Evolutionary conservation across 2,888 invertebrate genomes (phyloP).

Genomic region (Dolichopus griseipennis): DNA sequence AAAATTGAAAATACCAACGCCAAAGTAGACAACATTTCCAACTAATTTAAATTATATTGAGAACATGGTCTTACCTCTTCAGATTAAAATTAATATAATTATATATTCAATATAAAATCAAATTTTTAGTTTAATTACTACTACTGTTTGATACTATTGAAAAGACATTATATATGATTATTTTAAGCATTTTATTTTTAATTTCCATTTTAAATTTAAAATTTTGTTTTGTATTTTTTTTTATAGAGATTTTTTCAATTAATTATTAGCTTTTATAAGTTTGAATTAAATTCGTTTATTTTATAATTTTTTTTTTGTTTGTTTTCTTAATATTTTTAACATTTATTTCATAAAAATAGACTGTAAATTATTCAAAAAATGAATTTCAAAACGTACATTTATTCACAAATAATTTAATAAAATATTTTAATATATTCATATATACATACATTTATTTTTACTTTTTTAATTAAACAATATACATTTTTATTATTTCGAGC

Average conservation of each 20-base stretch:
- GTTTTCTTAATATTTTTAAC: not conserved
- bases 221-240: not conserved
- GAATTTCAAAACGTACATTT: not conserved
- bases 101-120: no score
- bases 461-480: not conserved
- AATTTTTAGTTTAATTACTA: no score
- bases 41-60: no score
- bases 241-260: not conserved
- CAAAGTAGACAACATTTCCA: no score
- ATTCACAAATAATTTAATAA: not conserved
- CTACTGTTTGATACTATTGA: no score
- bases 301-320: not conserved
- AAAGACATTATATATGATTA: not conserved
- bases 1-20: no score
- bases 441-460: not conserved
- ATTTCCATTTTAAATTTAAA: not conserved
- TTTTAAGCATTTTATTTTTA: not conserved
- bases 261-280: not conserved
- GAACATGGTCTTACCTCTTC: no score
- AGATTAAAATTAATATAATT: no score
- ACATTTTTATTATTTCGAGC: not conserved
- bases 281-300: not conserved
- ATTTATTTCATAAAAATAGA: not conserved
- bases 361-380: not conserved
- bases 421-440: not conserved